Percentiles rank a stretch among this genome's conserved stretches.
These are phyloP conservation scores for Dasyurus viverrinus DNA, from an alignment of 2,113 vertebrate genomes.

Conservation along the genomic window DNA sequence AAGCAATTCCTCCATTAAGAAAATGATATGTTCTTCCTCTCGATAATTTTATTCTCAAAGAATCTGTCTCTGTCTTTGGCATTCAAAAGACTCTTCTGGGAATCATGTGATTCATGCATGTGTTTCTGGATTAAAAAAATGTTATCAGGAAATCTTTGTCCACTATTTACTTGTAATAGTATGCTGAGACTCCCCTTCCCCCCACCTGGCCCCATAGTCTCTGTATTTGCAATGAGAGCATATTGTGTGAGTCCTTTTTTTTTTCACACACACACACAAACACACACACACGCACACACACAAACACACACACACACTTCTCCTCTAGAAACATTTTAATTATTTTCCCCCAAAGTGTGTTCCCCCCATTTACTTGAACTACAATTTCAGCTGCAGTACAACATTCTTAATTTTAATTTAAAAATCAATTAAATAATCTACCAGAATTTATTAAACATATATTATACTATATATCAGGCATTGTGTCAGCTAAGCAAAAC, in stretches of 20 bases:
- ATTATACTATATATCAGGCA: neutral
- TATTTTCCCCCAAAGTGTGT: neutral
- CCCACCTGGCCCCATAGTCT: neutral
- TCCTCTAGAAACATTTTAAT: neutral
- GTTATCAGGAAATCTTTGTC: neutral
- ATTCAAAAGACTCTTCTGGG: neutral
- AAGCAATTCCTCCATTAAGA: neutral
- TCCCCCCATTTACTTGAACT: neutral
- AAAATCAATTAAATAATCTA: neutral
- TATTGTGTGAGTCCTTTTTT: neutral
- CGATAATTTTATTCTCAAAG: neutral
- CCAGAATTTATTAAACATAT: neutral
- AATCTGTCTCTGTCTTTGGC: neutral
- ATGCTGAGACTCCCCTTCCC: neutral
- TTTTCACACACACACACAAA: no score
- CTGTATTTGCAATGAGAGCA: neutral
- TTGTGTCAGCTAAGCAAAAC: neutral
- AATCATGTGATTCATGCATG: neutral
- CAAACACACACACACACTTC: no score
- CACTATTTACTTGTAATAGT: neutral
- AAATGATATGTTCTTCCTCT: neutral
- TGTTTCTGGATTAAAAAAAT: neutral
- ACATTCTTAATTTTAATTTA: neutral
- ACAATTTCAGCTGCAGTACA: neutral
- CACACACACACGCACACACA: no score